phyloP scores from a whole-genome alignment of 2,797 vertebrate genomes.

The Buphagus erythrorhynchus region DNA sequence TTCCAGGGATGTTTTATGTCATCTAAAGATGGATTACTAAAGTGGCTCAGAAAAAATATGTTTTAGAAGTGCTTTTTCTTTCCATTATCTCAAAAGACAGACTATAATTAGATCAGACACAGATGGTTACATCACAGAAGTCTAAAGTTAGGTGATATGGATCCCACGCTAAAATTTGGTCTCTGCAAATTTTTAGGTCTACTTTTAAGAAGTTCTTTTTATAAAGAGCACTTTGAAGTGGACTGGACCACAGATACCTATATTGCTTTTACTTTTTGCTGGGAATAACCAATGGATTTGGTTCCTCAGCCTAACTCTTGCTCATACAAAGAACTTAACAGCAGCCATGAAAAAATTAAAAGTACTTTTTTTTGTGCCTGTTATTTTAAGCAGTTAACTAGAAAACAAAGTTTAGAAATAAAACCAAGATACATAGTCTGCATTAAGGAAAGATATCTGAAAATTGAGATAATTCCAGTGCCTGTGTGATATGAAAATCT shows the following conservation, averaged over 20 bases:
- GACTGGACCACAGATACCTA: not conserved
- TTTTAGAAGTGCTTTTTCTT: not conserved
- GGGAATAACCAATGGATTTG: not conserved
- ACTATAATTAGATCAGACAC: slow-evolving; percentile 9
- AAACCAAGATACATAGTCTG: not conserved
- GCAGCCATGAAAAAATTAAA: not conserved
- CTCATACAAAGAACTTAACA: not conserved
- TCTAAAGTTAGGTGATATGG: not conserved
- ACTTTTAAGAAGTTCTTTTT: not conserved
- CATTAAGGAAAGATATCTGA: not conserved
- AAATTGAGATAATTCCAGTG: not conserved
- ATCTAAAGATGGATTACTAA: not conserved
- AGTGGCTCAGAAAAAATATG: not conserved
- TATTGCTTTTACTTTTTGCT: not conserved
- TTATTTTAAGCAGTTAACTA: not conserved
- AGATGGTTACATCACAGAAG: not conserved
- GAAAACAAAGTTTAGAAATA: not conserved
- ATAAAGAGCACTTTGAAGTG: not conserved
- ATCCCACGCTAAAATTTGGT: not conserved
- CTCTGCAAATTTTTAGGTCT: not conserved
- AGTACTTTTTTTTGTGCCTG: not conserved
- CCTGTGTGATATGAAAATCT: not conserved
- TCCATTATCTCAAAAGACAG: not conserved
- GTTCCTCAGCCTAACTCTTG: not conserved
- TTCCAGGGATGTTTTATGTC: not conserved